phyloP scores from a whole-genome alignment of 2,797 vertebrate genomes.

The Enteromius unitaeniatus region DNA sequence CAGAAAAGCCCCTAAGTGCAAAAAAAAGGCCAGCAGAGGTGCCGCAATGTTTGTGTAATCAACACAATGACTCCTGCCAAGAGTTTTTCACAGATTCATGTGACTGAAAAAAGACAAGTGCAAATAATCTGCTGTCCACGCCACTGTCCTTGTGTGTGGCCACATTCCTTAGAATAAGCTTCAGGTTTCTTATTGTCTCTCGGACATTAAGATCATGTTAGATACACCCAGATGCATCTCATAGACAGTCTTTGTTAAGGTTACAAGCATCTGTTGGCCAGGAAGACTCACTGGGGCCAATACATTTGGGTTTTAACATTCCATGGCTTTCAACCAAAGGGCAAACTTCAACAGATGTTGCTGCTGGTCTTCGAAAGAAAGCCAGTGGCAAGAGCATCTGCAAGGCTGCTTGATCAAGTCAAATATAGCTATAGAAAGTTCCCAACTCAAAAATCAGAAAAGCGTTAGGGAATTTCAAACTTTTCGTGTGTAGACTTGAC shows the following conservation, averaged over 20 bases:
- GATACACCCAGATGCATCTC: conserved; percentile 4
- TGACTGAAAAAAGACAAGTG: neutral
- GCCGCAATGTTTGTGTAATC: conserved; percentile 53
- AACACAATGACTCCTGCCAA: conserved; percentile 55
- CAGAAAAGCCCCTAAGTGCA: conserved; percentile 69
- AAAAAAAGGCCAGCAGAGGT: conserved; percentile 32
- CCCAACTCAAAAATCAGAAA: neutral
- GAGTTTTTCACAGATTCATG: conserved; percentile 12
- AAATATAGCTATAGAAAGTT: neutral
- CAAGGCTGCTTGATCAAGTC: neutral
- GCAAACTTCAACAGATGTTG: conserved; percentile 32
- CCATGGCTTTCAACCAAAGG: conserved; percentile 35
- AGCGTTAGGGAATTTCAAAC: conserved; percentile 5
- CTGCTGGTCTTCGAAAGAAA: conserved; percentile 33
- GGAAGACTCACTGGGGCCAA: conserved; percentile 38
- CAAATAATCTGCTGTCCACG: conserved; percentile 4
- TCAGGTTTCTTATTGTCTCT: neutral
- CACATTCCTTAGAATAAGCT: neutral
- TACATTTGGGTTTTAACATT: conserved; percentile 48
- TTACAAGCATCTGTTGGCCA: conserved; percentile 44
- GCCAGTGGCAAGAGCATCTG: conserved; percentile 15
- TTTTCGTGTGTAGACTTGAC: neutral
- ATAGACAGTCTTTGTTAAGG: conserved; percentile 28
- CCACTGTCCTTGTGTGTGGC: conserved; percentile 12
- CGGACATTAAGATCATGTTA: conserved; percentile 26